Base-by-base conservation (phyloP, 1,140 invertebrate genomes). In the Leptopilina clavipes region DNA sequence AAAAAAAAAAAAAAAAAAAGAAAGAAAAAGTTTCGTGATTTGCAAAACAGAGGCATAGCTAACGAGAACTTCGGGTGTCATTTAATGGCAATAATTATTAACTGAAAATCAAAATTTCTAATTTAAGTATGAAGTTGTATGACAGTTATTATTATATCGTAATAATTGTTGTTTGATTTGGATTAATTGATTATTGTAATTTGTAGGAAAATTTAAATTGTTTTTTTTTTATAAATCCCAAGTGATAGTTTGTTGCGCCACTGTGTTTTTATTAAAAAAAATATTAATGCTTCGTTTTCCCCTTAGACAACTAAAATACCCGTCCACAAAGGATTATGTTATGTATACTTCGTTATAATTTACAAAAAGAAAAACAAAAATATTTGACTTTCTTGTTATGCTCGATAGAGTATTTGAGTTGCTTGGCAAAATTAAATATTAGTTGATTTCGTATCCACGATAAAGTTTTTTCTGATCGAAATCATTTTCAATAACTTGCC, bases 331-430 rank as follows among this genome's bases (percentile, higher is more conserved):
- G 22, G 22, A 22, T 65, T 31, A 12, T 65, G 3, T 65, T 31
- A 65, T 31, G 11, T 31, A 37, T 12, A 37, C 25, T 65, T 65
- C n/a, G 59, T 65, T 65, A 12, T 22, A n/a, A n/a, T 65, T 65
- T 31, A 37, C 12, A 22, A 65, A 31, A n/a, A 6, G 25, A 25
- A 65, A 31, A n/a, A n/a, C n/a, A n/a, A 31, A 52, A 17, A 40
- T 40, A 40, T 40, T 52, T 65, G 3, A 14, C 11, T 65, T 65
- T 37, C 59, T 65, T 65, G 25, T 65, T 65, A 65, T 65, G 59
- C 59, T 65, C 59, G n/a, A 37, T 14, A 37, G 59, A 65, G 59
- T 65, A 65, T 31, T 65, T 65, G 25, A 65, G 59, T 65, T 65
- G 11, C 25, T 25, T 31, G 14, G 6, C 11, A 65, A 59, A 31